Evolutionary conservation across 2,888 invertebrate genomes (phyloP), one percentile per base, ranked within the genome.

Genomic region (Drosophila birchii): DNA sequence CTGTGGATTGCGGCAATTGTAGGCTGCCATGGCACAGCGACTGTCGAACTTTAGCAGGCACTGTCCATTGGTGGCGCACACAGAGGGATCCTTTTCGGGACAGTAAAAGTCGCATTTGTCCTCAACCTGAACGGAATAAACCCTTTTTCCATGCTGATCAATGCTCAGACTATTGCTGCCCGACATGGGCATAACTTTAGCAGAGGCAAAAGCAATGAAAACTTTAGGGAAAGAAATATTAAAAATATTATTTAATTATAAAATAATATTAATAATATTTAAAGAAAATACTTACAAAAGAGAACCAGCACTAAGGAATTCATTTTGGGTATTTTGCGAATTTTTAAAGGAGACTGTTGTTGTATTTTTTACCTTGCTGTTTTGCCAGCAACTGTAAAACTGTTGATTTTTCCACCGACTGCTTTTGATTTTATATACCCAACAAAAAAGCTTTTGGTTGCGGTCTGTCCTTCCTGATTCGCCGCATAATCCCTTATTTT

Each of bases 1-100:
- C 34, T 84, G 81, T 3, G 91, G 85, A 77, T 86, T 83, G 34
- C 82, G 80, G 32, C 91, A 91, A 55, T 91, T 91, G 75, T 90
- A 90, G 49, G 88, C 80, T 18, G 82, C 69, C 80, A 90, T 75
- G 34, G 79, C 79, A 51, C 90, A 90, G 26, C 60, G 63, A 14
- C 85, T 88, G 11, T 80, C 80, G 67, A 90, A 91, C 12, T 76
- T 54, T 34, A 90, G 82, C 34, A 80, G 63, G 59, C 91, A 91
- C 45, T 85, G 90, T 14, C 91, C 90, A 53, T 91, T 91, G 53
- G 68, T 73, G 44, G 79, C 90, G 36, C 91, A 91, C 1, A 85
- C 74, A 4, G 75, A 57, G 0, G 76, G 14, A 44, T 91, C 90
- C 6, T 51, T 59, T 11, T 73, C 57, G 3, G 80, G 72, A 55